These are phyloP conservation scores for Pheosia tremula DNA, from an alignment of 2,888 invertebrate species.

Conservation along the genomic window DNA sequence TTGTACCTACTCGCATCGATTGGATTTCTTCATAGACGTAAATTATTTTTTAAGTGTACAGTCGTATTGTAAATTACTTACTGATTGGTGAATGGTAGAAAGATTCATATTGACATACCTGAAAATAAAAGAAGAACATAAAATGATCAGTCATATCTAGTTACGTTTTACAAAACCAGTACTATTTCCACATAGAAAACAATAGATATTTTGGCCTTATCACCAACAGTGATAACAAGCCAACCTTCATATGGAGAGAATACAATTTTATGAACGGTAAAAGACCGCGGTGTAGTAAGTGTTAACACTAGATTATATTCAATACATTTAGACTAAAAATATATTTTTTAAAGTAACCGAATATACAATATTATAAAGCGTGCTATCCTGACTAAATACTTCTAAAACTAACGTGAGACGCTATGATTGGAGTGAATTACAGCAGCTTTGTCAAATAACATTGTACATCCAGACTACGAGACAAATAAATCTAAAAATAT, in stretches of 20 bases:
- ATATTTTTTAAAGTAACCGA: slow-evolving; percentile 11
- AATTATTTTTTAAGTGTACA: not conserved
- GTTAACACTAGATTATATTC: no score
- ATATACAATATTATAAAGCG: slow-evolving; percentile 22
- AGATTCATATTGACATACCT: slow-evolving; percentile 29
- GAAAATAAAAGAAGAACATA: slow-evolving; percentile 19
- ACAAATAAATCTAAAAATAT: no score
- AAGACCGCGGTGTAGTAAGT: no score
- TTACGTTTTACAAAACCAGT: no score
- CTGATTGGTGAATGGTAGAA: not conserved
- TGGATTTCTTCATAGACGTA: slow-evolving; percentile 9
- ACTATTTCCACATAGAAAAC: no score
- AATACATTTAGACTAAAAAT: not conserved
- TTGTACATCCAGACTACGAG: no score
- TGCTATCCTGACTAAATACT: slow-evolving; percentile 24
- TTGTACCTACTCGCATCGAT: slow-evolving; percentile 12
- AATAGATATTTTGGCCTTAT: no score
- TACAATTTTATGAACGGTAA: no score
- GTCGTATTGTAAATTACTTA: slow-evolving; percentile 8
- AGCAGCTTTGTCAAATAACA: slow-evolving; percentile 41
- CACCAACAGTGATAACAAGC: no score
- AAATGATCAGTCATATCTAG: not conserved
- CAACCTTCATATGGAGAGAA: no score
- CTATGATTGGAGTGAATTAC: slow-evolving; percentile 33
- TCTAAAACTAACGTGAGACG: slow-evolving; percentile 37